Evolutionary conservation across 2,797 vertebrate genomes (phyloP), one percentile per base, ranked within the genome.

Genomic region (Gambelia wislizenii): DNA sequence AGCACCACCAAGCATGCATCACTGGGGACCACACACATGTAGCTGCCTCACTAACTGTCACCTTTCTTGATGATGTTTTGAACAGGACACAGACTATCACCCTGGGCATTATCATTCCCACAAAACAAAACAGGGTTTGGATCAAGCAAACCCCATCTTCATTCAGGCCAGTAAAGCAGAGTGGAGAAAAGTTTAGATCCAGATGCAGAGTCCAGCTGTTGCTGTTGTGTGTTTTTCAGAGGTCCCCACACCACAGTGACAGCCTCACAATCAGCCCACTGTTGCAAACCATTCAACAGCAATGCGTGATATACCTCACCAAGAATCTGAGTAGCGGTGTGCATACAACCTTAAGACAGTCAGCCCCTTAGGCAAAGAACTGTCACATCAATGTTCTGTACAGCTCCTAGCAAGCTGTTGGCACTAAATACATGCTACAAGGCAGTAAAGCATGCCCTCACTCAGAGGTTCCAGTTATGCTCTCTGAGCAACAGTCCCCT

Each of bases 281-380:
- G 14, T 84, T 74, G 54, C 30, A 56, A 76, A 49, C 67, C 42
- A 27, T 13, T 39, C 36, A 14, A 75, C 25, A 86, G 54, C 77
- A 80, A 80, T 12, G 27, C 83, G 16, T 47, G 12, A 47, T 70
- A 70, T n/a, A 72, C 88, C 52, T 52, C 42, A 64, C 78, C 78
- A 54, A 86, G 78, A 61, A 75, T 67, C 39, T 54, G 56, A 86
- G 69, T 10, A 89, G 56, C 12, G 13, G 47, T 54, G 44, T n/a
- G 27, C 44, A 75, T 61, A 39, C 44, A 89, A 80, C 52, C 42
- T 82, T 64, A 85, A 54, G 47, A 75, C 30, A 52, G 69, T 33
- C 49, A 86, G 69, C 44, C 69, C 88, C 88, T 76, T 49, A 75
- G 47, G 88, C 84, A 86, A 89, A 82, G 78, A 75, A 27, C 88